These are phyloP conservation scores for Geotria australis DNA, from an alignment of 2,797 vertebrate genomes.

Conservation along the genomic window DNA sequence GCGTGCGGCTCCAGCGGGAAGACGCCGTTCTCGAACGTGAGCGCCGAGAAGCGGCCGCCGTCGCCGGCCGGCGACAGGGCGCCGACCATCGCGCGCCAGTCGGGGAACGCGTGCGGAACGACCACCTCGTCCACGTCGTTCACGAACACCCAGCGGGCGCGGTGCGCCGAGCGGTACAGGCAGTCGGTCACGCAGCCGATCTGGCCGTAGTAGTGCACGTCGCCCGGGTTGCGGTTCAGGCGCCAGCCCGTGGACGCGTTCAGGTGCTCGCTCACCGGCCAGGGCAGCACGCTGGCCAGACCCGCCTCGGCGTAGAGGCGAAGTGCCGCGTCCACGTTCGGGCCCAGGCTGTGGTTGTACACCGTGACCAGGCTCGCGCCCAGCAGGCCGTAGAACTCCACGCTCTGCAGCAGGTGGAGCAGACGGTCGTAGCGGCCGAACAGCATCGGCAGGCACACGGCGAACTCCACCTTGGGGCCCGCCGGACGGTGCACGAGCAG, in stretches of 20 bases:
- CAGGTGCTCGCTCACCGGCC: constrained; percentile 2
- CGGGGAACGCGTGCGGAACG: not conserved
- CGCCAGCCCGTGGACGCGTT: constrained; percentile 3
- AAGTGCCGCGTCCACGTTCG: not conserved
- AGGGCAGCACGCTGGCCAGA: constrained; percentile 1
- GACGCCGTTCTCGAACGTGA: too few relatives aligned
- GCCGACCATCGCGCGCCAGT: constrained; percentile 3
- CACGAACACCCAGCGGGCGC: constrained; percentile 1
- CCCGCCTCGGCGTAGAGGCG: not conserved
- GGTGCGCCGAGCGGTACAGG: constrained; percentile 3
- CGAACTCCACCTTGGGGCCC: not conserved
- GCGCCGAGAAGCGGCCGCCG: too few relatives aligned
- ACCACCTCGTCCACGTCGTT: constrained; percentile 3
- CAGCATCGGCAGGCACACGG: constrained; percentile 1
- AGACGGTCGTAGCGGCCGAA: constrained; percentile 1
- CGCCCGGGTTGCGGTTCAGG: constrained; percentile 2
- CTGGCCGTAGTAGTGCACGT: constrained; percentile 4
- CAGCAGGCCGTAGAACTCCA: constrained; percentile 3
- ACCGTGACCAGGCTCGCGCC: constrained; percentile 2
- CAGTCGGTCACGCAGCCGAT: constrained; percentile 2
- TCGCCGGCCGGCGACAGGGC: too few relatives aligned
- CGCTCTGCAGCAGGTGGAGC: constrained; percentile 2
- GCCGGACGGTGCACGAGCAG: too few relatives aligned
- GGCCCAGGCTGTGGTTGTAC: constrained; percentile 2
- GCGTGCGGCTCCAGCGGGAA: too few relatives aligned